These are phyloP conservation scores for Psittacula echo DNA, from an alignment of 2,797 vertebrate species.

Conservation along the genomic window DNA sequence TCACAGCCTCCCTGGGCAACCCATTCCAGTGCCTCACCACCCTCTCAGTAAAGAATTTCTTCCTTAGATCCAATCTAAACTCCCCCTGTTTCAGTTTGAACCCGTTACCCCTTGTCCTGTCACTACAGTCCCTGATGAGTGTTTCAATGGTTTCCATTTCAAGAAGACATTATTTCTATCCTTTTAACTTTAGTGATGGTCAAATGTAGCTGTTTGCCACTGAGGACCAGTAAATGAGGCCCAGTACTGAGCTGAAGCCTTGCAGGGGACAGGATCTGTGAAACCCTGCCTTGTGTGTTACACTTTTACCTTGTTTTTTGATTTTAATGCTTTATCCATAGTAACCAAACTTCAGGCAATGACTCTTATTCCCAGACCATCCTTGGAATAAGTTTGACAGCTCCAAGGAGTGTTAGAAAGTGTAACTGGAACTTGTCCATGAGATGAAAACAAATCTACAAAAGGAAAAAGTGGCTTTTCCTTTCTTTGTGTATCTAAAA, in stretches of 20 bases:
- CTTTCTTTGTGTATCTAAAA: neutral
- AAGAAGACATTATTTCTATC: neutral
- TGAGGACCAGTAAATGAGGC: neutral
- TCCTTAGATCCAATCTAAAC: no score
- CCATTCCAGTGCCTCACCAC: no score
- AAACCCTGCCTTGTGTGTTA: neutral
- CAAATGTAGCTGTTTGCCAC: neutral
- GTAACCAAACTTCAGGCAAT: neutral
- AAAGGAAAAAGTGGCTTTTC: neutral
- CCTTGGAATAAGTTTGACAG: neutral
- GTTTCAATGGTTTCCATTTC: neutral
- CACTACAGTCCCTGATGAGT: neutral
- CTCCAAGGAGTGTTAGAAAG: neutral
- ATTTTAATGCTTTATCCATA: neutral
- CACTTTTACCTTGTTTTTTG: neutral
- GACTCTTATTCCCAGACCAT: conserved; percentile 1
- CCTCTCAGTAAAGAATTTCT: no score
- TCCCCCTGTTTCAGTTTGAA: no score
- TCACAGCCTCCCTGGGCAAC: no score
- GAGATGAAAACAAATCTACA: neutral
- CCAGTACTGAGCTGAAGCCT: neutral
- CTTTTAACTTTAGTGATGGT: neutral
- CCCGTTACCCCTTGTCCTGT: no score
- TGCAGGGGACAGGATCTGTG: neutral
- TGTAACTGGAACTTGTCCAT: neutral